Evolutionary conservation across 2,113 vertebrate species (phyloP).

Genomic region (Stictonetta naevosa): DNA sequence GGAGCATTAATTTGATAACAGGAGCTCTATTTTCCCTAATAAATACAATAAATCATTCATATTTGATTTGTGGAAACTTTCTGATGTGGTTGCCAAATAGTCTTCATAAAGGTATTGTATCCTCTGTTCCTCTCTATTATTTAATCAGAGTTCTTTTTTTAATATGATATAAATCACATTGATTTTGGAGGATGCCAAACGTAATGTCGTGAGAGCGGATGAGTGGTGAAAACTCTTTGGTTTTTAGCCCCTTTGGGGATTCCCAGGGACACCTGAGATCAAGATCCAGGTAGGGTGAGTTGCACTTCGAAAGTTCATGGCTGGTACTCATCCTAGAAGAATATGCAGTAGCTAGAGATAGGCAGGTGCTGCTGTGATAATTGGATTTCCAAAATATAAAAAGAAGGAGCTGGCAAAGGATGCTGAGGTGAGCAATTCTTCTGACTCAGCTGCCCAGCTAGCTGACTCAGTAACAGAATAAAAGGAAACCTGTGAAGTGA

Average conservation of each 20-base stretch:
- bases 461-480: not conserved
- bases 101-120: not conserved
- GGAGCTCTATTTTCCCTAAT: not conserved
- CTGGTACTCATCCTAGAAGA: not conserved
- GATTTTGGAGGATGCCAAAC: not conserved
- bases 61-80: not conserved
- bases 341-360: not conserved
- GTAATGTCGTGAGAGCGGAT: not conserved
- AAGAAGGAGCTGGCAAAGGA: not conserved
- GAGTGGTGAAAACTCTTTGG: not conserved
- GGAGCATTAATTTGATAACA: not conserved
- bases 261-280: not conserved
- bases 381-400: not conserved
- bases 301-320: not conserved
- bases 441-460: not conserved
- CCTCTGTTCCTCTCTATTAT: not conserved
- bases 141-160: not conserved
- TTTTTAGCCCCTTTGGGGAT: not conserved
- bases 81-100: not conserved
- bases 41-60: not conserved
- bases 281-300: not conserved
- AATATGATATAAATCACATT: fast-evolving
- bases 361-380: not conserved
- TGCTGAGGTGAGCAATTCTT: not conserved
- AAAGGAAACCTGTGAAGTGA: not conserved